phyloP scores from a whole-genome alignment of 2,113 vertebrate species.

The Amazona vittata region DNA sequence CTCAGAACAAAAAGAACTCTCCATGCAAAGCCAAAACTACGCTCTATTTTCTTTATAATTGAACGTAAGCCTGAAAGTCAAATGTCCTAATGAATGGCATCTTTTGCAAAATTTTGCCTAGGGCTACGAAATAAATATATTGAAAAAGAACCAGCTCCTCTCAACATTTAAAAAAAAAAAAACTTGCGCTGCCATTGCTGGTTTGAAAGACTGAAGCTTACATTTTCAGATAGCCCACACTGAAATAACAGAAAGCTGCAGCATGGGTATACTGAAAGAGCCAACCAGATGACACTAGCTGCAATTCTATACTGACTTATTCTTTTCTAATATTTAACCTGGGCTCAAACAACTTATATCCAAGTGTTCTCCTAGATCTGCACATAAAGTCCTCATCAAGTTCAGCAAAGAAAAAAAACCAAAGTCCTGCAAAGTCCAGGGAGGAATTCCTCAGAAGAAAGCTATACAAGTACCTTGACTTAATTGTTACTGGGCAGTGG shows the following conservation, averaged over 20 bases:
- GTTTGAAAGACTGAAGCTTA: neutral
- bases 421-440: neutral
- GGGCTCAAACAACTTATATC: neutral
- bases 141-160: neutral
- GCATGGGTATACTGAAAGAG: neutral
- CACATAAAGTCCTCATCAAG: neutral
- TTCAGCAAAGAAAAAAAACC: neutral
- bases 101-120: neutral
- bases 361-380: neutral
- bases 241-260: neutral
- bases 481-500: neutral
- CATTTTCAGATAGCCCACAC: neutral
- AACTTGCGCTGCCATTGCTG: neutral
- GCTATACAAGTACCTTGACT: neutral
- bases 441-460: neutral
- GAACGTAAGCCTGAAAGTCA: neutral
- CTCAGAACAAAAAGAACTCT: neutral
- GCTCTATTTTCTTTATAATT: neutral
- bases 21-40: neutral
- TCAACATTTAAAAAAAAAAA: neutral
- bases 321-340: neutral
- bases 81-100: neutral
- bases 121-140: neutral
- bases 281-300: neutral
- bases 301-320: neutral